Evolutionary conservation across 2,797 vertebrate species (phyloP).

Genomic region (Sebastes steindachneri): DNA sequence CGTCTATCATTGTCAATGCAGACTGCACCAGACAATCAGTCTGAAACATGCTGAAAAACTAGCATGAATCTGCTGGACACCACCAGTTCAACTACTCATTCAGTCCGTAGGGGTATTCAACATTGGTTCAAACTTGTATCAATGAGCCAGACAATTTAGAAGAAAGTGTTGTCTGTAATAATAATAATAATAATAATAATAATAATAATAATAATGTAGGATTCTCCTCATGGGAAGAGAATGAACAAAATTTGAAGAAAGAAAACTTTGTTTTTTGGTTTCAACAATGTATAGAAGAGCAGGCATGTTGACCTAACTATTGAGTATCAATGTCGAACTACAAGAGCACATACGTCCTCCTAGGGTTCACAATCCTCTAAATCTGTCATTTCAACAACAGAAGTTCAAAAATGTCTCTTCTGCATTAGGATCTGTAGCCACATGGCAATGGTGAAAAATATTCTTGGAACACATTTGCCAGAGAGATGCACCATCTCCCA

Average conservation of each 20-base stretch:
- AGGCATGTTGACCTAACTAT: neutral
- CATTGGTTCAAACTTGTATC: neutral
- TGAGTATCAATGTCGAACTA: neutral
- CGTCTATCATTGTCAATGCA: neutral
- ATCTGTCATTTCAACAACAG: neutral
- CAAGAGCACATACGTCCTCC: neutral
- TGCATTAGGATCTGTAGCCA: neutral
- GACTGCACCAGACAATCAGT: neutral
- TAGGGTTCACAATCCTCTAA: neutral
- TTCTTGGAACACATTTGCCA: neutral
- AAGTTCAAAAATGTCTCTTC: neutral
- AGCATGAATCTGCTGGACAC: neutral
- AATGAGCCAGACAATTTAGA: neutral
- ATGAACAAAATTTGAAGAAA: neutral
- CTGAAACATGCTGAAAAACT: neutral
- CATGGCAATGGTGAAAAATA: neutral
- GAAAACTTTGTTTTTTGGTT: neutral
- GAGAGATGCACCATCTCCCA: neutral
- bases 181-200: neutral
- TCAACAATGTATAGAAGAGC: neutral
- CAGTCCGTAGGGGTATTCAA: neutral
- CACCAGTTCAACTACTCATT: neutral
- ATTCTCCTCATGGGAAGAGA: neutral
- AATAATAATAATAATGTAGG: neutral
- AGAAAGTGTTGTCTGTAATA: neutral